Percentiles rank a stretch among this genome's conserved stretches.
Evolutionary conservation across 2,888 invertebrate species (phyloP).

Genomic region (Xanthostigma xanthostigma): DNA sequence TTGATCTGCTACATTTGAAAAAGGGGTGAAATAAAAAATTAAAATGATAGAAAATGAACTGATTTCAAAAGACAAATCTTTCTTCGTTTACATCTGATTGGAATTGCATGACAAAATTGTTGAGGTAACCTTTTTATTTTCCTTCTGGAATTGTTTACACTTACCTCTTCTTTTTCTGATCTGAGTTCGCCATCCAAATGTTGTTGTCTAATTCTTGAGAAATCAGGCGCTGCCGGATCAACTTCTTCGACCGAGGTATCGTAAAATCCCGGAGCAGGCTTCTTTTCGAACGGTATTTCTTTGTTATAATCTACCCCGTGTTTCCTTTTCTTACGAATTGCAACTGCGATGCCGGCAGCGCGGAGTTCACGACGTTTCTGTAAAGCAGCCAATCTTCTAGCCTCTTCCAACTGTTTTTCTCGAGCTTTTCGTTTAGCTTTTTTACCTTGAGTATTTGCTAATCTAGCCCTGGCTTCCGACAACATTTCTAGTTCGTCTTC

Average conservation of each 20-base stretch:
- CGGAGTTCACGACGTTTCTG: slow-evolving; percentile 96
- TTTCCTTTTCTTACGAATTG: slow-evolving; percentile 49
- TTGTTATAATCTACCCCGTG: slow-evolving; percentile 93
- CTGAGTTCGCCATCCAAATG: slow-evolving; percentile 85
- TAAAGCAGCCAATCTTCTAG: slow-evolving; percentile 84
- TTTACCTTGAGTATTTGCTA: slow-evolving; percentile 97
- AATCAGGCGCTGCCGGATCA: slow-evolving; percentile 81
- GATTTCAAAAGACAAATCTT: too few species aligned
- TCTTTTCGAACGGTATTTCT: slow-evolving; percentile 95
- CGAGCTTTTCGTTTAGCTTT: slow-evolving; percentile 88
- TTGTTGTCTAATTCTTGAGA: slow-evolving; percentile 77
- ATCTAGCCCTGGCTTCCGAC: slow-evolving; percentile 92
- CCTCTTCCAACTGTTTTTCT: slow-evolving; percentile 97
- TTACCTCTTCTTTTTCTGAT: slow-evolving; percentile 78
- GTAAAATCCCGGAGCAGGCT: slow-evolving; percentile 84
- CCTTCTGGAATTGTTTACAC: slow-evolving; percentile 3
- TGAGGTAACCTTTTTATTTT: too few species aligned
- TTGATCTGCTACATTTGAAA: too few species aligned
- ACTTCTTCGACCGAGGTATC: slow-evolving; percentile 83
- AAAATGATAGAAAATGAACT: too few species aligned
- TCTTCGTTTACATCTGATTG: too few species aligned
- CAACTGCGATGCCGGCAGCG: slow-evolving; percentile 80
- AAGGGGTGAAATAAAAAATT: too few species aligned
- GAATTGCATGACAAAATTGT: too few species aligned
- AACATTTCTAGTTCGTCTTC: slow-evolving; percentile 99